phyloP scores from a whole-genome alignment of 64 coral and sea anemone species.

The Orbicella faveolata region DNA sequence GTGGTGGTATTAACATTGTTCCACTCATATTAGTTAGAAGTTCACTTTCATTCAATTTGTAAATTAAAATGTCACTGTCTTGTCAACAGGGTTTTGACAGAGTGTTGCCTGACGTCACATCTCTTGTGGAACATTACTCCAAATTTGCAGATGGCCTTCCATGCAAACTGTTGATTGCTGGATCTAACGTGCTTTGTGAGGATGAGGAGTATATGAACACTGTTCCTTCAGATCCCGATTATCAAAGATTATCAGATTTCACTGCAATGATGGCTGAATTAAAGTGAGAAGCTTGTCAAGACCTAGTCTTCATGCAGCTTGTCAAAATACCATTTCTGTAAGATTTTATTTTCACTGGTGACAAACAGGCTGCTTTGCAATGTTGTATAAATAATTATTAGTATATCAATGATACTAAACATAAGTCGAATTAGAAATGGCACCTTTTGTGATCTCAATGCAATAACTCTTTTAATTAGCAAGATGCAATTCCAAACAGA shows the following conservation, averaged over 20 bases:
- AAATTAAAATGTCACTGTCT: background rate
- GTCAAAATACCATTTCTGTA: background rate
- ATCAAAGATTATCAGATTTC: slow-evolving; percentile 79
- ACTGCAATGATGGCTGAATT: slow-evolving; percentile 78
- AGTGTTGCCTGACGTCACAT: slow-evolving; percentile 60
- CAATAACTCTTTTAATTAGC: too few species aligned
- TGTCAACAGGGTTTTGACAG: slow-evolving; percentile 77
- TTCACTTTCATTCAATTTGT: too few species aligned
- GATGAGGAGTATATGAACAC: slow-evolving; percentile 66
- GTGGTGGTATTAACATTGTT: too few species aligned
- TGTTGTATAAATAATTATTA: too few species aligned
- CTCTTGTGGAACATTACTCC: slow-evolving; percentile 81
- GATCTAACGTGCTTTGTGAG: slow-evolving; percentile 82
- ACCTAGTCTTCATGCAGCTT: background rate
- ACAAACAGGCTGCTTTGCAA: too few species aligned
- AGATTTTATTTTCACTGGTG: too few species aligned
- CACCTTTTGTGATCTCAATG: too few species aligned
- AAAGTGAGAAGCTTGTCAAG: background rate
- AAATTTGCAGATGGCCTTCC: slow-evolving; percentile 68
- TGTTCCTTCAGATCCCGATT: slow-evolving; percentile 70
- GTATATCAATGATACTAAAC: too few species aligned
- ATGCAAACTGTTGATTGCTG: slow-evolving; percentile 64
- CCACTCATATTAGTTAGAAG: too few species aligned
- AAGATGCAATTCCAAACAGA: too few species aligned
- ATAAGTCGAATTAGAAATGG: too few species aligned